A percentile compares a stretch with the other conserved stretches of the same genome.
phyloP scores from a whole-genome alignment of 2,888 invertebrate species.

The Odontothrips loti region DNA sequence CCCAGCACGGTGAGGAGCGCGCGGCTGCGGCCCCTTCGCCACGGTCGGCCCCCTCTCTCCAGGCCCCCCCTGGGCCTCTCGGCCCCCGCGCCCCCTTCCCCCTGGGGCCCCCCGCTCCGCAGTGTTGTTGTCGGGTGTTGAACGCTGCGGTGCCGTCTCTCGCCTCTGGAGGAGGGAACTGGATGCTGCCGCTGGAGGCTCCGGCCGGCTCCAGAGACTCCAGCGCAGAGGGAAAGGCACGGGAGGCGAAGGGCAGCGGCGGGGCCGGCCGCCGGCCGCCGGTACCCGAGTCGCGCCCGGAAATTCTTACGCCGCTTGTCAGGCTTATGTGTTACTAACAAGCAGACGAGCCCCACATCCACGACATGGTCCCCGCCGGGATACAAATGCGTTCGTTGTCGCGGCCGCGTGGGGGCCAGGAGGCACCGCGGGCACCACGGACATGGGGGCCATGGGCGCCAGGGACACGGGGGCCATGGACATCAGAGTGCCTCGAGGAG shows the following conservation, averaged over 20 bases:
- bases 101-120: neutral
- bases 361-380: neutral
- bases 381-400: slow-evolving; percentile 20
- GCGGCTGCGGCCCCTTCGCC: neutral
- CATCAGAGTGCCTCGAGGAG: too few relatives aligned
- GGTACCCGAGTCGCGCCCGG: neutral
- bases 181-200: neutral
- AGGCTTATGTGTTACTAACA: slow-evolving; percentile 12
- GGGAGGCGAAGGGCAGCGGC: neutral
- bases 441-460: neutral
- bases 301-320: slow-evolving; percentile 24
- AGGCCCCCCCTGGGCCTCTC: neutral
- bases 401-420: neutral
- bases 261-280: neutral
- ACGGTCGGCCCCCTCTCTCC: neutral
- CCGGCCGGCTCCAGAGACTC: neutral
- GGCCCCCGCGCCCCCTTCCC: neutral
- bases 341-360: slow-evolving; percentile 5
- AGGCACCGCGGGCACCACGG: neutral
- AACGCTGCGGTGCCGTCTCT: neutral
- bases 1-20: neutral
- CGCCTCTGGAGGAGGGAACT: neutral
- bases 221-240: neutral
- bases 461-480: neutral
- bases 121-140: neutral